phyloP scores from a whole-genome alignment of 2,888 invertebrate genomes.

The Mongoloraphidia duomilia region DNA sequence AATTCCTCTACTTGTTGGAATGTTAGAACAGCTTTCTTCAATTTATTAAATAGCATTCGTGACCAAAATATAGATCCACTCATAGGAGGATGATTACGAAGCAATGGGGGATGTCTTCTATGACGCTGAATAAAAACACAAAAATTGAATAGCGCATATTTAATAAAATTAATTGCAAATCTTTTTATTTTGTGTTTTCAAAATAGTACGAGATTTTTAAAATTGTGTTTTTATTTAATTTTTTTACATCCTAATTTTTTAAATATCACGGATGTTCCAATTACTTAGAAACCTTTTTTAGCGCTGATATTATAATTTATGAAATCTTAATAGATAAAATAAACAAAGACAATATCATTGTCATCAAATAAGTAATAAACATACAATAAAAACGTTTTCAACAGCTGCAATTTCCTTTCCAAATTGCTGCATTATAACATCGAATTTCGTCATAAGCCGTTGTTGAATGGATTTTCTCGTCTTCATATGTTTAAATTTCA shows the following conservation, averaged over 20 bases:
- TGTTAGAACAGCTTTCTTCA: slow-evolving; percentile 65
- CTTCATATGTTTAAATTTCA: slow-evolving; percentile 66
- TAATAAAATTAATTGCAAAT: neutral
- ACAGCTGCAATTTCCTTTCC: slow-evolving; percentile 64
- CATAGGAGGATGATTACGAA: slow-evolving; percentile 63
- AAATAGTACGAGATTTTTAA: too few relatives aligned
- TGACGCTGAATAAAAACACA: slow-evolving; percentile 33
- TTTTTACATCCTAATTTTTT: too few relatives aligned
- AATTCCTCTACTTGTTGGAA: slow-evolving; percentile 65
- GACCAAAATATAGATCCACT: slow-evolving; percentile 81
- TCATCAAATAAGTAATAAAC: slow-evolving; percentile 12
- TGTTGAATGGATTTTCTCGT: slow-evolving; percentile 58
- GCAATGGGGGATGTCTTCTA: slow-evolving; percentile 49
- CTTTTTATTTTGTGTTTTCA: too few relatives aligned
- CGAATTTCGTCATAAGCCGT: slow-evolving; percentile 67
- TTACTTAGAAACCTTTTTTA: too few relatives aligned
- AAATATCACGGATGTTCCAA: too few relatives aligned
- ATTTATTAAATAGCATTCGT: slow-evolving; percentile 57
- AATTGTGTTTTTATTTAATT: too few relatives aligned
- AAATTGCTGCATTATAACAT: slow-evolving; percentile 72
- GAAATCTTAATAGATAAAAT: slow-evolving; percentile 3
- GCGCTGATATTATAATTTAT: too few relatives aligned
- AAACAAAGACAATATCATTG: slow-evolving; percentile 3
- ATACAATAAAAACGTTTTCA: slow-evolving; percentile 56
- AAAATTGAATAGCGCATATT: slow-evolving; percentile 1